Evolutionary conservation across 2,888 invertebrate genomes (phyloP), one percentile per base, ranked within the genome.

Genomic region (Heliconius ethilla): DNA sequence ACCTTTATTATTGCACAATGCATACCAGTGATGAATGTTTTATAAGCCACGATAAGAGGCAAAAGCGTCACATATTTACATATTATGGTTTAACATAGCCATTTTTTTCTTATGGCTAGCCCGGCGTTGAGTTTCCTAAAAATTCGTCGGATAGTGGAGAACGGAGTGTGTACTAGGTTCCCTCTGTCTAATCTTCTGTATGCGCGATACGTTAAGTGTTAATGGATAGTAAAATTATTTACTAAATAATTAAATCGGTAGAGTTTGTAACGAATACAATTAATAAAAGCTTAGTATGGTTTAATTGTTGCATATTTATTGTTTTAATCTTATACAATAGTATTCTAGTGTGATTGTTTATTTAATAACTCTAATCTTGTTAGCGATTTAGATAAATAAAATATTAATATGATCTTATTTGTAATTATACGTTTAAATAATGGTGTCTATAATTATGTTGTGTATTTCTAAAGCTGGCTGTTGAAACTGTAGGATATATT

Each of bases 281-380:
- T 51, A 45, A 45, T 45, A 69, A 7, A 5, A 13, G 13, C n/a
- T 33, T 59, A 72, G 55, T n/a, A n/a, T 1, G 33, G 9, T 59
- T 33, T 72, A 72, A 59, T 37, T 72, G 33, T 72, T 37, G 9
- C 72, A 25, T 15, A 33, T 72, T 59, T 59, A 72, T 72, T 59
- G 59, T 72, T 33, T 33, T 59, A 72, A 25, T 72, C 72, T 72
- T 59, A 13, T 45, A 40, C 22, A 7, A 69, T 69, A 10, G 25
- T 67, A 70, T n/a, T 22, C 51, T 29, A 59, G 33, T n/a, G 15
- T 33, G 33, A 59, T 59, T 59, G 51, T 55, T 55, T 37, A 15
- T 25, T 59, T 59, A 29, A 72, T 27, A 55, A 25, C 72, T 69
- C 25, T 72, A 72, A 59, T 72, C 72, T 72, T 59, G 33, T 33